A percentile compares a stretch with the other conserved stretches of the same genome.
phyloP scores from a whole-genome alignment of 2,797 vertebrate genomes.

The Smutsia gigantea region DNA sequence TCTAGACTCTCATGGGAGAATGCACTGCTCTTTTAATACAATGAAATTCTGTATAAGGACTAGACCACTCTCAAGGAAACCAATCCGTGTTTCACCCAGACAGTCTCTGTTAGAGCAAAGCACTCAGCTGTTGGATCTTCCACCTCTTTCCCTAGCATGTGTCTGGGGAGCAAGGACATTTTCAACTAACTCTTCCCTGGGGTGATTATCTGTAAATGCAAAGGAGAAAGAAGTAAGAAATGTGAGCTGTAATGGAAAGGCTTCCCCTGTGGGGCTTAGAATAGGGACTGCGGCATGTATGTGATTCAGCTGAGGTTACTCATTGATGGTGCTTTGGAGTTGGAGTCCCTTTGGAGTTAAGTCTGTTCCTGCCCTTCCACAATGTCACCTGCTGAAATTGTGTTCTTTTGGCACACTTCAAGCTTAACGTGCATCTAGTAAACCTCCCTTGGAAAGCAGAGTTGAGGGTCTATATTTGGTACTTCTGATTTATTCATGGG shows the following conservation, averaged over 20 bases:
- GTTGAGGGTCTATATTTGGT: neutral
- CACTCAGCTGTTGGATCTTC: fast-evolving
- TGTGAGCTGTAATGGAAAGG: neutral
- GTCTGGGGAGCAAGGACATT: neutral
- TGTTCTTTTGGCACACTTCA: neutral
- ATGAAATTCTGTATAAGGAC: constrained; percentile 18
- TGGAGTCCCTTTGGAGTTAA: neutral
- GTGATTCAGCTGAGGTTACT: constrained; percentile 20
- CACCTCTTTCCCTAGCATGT: neutral
- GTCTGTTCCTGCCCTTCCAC: neutral
- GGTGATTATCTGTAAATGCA: neutral
- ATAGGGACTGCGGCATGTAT: neutral
- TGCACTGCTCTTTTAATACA: neutral
- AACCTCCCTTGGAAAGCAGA: neutral
- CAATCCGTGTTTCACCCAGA: neutral
- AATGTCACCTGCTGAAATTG: neutral
- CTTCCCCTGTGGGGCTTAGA: neutral
- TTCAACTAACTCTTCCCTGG: constrained; percentile 6
- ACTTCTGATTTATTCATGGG: neutral
- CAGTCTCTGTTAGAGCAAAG: neutral
- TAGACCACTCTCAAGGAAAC: neutral
- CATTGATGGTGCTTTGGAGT: neutral
- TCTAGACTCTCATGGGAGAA: neutral
- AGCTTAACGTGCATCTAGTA: neutral
- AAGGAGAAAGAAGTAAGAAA: neutral